phyloP scores from a whole-genome alignment of 2,888 invertebrate species.

The Patella depressa region DNA sequence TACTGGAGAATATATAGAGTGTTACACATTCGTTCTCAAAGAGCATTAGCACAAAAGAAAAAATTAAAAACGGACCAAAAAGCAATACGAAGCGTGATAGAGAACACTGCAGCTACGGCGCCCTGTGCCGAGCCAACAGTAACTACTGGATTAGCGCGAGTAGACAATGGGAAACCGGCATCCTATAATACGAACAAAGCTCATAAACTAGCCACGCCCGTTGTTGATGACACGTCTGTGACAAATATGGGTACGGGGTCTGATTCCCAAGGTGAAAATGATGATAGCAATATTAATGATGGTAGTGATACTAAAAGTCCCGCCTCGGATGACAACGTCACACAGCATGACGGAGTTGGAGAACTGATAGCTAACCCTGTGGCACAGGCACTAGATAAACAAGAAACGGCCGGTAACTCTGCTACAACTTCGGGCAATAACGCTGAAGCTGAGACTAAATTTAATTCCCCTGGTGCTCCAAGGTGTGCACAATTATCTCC shows the following conservation, averaged over 20 bases:
- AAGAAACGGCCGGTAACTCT: conserved; percentile 27
- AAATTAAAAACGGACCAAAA: conserved; percentile 54
- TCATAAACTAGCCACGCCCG: conserved; percentile 38
- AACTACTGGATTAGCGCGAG: conserved; percentile 56
- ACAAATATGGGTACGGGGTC: conserved; percentile 50
- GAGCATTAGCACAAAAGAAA: conserved; percentile 50
- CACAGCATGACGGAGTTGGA: conserved; percentile 83
- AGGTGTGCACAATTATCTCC: conserved; percentile 17
- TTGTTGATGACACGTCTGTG: conserved; percentile 35
- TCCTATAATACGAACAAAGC: conserved; percentile 59
- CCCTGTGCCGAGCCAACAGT: conserved; percentile 55
- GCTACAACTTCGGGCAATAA: conserved; percentile 77
- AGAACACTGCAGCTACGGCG: conserved; percentile 56
- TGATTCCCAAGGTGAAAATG: conserved; percentile 60
- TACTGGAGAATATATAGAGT: conserved; percentile 98
- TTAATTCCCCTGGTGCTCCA: conserved; percentile 35
- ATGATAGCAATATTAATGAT: conserved; percentile 51
- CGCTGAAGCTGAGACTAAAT: conserved; percentile 58
- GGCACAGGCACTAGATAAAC: conserved; percentile 70
- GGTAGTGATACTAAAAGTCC: conserved; percentile 47
- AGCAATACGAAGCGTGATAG: conserved; percentile 59
- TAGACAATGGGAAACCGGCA: conserved; percentile 62
- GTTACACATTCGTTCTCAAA: conserved; percentile 68
- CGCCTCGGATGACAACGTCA: conserved; percentile 32
- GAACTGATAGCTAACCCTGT: conserved; percentile 92